A percentile compares a stretch with the other conserved stretches of the same genome.
Conservation (phyloP, 1,140 invertebrate genomes). For the Luehdorfia chinensis region DNA sequence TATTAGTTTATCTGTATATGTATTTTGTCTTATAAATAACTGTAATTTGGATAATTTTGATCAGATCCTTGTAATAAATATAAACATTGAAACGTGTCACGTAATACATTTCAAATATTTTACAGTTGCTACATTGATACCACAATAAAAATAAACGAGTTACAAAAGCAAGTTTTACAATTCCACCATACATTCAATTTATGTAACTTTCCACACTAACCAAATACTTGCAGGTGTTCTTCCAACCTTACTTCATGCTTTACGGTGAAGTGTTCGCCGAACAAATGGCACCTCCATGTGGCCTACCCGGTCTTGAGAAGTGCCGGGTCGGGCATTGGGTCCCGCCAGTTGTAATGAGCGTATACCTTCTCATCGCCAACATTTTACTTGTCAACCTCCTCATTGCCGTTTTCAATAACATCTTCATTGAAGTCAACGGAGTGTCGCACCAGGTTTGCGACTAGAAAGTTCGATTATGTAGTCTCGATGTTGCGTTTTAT, state of each 20-base stretch:
- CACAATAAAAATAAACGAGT: too few species aligned
- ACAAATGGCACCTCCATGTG: constrained; percentile 90
- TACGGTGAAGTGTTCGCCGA: constrained; percentile 99
- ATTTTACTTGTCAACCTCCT: constrained; percentile 97
- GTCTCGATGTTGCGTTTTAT: constrained; percentile 42
- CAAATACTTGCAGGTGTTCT: constrained; percentile 87
- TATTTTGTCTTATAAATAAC: too few species aligned
- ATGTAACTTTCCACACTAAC: too few species aligned
- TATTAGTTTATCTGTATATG: too few species aligned
- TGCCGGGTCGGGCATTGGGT: constrained; percentile 96
- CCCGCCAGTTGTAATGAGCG: constrained; percentile 95
- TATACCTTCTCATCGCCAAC: constrained; percentile 97
- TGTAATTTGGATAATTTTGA: too few species aligned
- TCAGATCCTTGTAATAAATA: too few species aligned
- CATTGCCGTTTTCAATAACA: constrained; percentile 99
- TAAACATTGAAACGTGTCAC: too few species aligned
- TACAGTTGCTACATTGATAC: too few species aligned
- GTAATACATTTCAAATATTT: too few species aligned
- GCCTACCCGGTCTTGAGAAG: constrained; percentile 81
- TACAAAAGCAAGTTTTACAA: too few species aligned
- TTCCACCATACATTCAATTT: too few species aligned
- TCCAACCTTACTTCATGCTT: constrained; percentile 98
- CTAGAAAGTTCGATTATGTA: constrained; percentile 21
- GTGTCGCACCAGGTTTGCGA: constrained; percentile 89
- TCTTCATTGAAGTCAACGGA: constrained; percentile 97